Evolutionary conservation across 2,113 vertebrate species (phyloP).

Genomic region (Acrocephalus arundinaceus): DNA sequence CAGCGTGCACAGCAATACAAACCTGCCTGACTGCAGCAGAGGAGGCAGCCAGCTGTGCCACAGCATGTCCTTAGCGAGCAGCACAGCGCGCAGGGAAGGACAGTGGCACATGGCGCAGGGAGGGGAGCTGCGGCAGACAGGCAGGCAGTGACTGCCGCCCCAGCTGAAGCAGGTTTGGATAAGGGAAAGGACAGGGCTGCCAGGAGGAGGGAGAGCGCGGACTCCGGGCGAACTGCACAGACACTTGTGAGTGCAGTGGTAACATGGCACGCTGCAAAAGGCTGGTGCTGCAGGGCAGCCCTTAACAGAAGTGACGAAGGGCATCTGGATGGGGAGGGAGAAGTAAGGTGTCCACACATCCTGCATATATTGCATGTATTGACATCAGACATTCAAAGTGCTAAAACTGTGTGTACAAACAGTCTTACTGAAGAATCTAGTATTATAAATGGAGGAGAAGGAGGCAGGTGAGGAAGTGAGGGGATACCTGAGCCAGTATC

Average conservation of each 20-base stretch:
- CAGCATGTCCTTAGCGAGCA: not conserved
- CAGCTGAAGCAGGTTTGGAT: not conserved
- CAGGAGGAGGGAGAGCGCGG: not conserved
- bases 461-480: not conserved
- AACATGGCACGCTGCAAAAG: fast-evolving
- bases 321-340: no score
- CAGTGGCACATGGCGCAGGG: not conserved
- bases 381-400: not conserved
- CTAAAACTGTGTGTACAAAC: not conserved
- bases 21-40: constrained; percentile 11
- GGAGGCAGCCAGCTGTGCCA: not conserved
- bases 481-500: not conserved
- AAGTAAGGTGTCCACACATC: not conserved
- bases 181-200: not conserved
- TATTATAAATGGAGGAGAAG: not conserved
- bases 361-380: not conserved
- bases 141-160: not conserved
- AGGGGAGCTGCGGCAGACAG: not conserved
- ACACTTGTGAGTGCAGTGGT: fast-evolving
- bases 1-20: constrained; percentile 6
- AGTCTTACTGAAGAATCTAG: not conserved
- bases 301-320: not conserved
- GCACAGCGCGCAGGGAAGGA: not conserved
- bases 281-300: not conserved
- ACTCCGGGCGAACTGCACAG: fast-evolving